Evolutionary conservation across 2,797 vertebrate species (phyloP).

Genomic region (Mus caroli): DNA sequence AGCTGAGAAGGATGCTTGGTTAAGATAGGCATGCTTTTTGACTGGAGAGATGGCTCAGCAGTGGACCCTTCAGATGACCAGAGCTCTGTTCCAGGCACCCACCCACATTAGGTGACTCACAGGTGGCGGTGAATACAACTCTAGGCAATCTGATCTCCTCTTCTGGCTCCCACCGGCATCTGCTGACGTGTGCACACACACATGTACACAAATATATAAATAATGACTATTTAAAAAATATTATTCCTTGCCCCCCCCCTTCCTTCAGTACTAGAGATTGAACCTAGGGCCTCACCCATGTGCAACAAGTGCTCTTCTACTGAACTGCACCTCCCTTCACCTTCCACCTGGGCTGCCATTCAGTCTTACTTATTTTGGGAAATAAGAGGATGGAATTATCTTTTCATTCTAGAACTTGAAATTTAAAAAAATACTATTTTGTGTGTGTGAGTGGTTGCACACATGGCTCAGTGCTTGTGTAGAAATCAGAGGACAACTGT

Average conservation of each 20-base stretch:
- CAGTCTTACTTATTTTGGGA: background rate
- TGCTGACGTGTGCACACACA: background rate
- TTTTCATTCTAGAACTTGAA: conserved; percentile 34
- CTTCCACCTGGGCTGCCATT: background rate
- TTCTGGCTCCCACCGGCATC: background rate
- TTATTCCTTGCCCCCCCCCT: background rate
- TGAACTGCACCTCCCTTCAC: background rate
- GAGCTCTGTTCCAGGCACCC: background rate
- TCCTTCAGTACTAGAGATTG: background rate
- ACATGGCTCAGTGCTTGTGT: background rate
- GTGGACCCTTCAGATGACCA: background rate
- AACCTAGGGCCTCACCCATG: background rate
- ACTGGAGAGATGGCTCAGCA: background rate
- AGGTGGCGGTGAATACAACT: background rate
- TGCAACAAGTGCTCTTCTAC: background rate
- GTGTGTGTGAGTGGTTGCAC: background rate
- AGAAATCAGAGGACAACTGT: background rate
- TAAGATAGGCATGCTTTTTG: background rate
- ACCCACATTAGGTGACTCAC: background rate
- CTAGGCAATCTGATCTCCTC: background rate
- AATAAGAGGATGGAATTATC: background rate
- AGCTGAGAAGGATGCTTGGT: background rate
- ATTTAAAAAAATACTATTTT: background rate
- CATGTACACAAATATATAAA: background rate
- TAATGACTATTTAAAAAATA: background rate